These are phyloP conservation scores for Phytoseiulus persimilis DNA, from an alignment of 2,888 invertebrate species.

Conservation along the genomic window DNA sequence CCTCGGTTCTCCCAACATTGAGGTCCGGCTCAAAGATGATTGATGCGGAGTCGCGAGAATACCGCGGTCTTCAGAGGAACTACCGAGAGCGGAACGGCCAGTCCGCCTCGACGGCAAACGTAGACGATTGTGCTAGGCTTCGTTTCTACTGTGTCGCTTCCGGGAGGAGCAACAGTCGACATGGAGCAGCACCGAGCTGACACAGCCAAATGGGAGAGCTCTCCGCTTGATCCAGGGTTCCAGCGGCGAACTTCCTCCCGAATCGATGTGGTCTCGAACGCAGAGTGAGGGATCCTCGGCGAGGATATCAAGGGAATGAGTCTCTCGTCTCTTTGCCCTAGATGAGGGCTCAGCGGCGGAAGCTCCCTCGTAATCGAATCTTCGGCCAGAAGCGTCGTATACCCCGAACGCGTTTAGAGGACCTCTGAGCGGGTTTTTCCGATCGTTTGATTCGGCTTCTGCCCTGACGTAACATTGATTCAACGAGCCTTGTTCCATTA, in stretches of 20 bases:
- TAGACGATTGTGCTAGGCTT: neutral
- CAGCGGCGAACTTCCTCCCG: neutral
- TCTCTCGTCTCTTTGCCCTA: too few relatives aligned
- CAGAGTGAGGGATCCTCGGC: neutral
- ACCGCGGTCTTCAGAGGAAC: neutral
- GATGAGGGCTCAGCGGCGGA: too few relatives aligned
- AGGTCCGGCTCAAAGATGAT: constrained; percentile 5
- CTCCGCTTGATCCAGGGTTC: neutral
- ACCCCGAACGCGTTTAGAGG: too few relatives aligned
- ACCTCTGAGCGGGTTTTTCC: too few relatives aligned
- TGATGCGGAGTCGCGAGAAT: neutral
- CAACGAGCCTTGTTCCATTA: too few relatives aligned
- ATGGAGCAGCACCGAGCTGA: neutral
- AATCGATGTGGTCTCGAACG: neutral
- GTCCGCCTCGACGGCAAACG: neutral
- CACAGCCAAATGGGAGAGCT: neutral
- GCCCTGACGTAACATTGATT: too few relatives aligned
- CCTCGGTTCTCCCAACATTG: neutral
- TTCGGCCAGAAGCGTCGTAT: too few relatives aligned
- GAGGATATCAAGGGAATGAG: too few relatives aligned
- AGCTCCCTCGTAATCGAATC: too few relatives aligned
- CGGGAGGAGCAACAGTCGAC: neutral
- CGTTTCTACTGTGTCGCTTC: neutral
- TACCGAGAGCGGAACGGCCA: neutral
- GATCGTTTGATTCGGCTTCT: too few relatives aligned